These are phyloP conservation scores for Grus americana DNA, from an alignment of 2,113 vertebrate species.

Conservation along the genomic window DNA sequence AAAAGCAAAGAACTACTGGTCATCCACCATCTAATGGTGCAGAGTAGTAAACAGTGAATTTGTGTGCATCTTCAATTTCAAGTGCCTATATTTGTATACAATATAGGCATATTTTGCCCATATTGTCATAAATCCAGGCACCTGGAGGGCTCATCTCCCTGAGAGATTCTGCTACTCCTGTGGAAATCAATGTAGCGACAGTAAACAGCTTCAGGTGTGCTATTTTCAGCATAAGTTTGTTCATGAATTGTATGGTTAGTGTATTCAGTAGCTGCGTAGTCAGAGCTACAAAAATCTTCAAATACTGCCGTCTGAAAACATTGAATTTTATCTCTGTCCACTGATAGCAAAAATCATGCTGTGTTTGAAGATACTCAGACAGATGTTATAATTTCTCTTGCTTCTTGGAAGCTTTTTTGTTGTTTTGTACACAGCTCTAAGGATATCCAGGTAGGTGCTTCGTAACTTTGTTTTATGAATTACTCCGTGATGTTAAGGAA, in stretches of 20 bases:
- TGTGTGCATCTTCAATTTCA: not conserved
- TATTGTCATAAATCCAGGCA: not conserved
- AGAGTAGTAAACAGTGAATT: not conserved
- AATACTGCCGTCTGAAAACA: not conserved
- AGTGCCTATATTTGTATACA: not conserved
- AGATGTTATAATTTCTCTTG: not conserved
- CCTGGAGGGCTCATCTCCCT: not conserved
- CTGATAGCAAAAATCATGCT: fast-evolving
- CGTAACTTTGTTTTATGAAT: not conserved
- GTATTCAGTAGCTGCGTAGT: not conserved
- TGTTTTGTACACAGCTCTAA: not conserved
- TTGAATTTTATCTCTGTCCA: not conserved
- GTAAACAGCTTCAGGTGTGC: not conserved
- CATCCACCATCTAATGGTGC: not conserved
- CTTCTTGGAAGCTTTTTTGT: not conserved
- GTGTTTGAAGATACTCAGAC: not conserved
- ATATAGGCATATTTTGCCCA: not conserved
- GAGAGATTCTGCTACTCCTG: not conserved
- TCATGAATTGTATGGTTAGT: not conserved
- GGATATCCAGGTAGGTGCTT: not conserved
- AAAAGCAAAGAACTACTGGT: not conserved
- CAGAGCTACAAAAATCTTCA: not conserved
- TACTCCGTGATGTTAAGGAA: not conserved
- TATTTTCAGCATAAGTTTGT: not conserved
- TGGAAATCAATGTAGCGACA: not conserved